Evolutionary conservation across 2,888 invertebrate species (phyloP).

Genomic region (Automeris io): DNA sequence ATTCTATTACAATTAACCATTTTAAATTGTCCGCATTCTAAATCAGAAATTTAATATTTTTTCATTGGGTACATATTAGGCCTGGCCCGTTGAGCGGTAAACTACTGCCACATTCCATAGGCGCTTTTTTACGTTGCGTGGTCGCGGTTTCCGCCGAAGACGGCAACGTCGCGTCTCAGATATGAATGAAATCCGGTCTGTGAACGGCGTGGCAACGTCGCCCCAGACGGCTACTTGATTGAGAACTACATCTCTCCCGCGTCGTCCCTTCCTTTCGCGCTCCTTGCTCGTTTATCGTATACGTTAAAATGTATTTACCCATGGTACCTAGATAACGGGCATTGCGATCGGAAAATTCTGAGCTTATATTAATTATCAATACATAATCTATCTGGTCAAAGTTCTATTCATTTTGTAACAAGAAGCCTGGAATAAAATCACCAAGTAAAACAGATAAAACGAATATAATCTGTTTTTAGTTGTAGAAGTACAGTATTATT

Average conservation of each 20-base stretch:
- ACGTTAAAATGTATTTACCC: slow-evolving; percentile 15
- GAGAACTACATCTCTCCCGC: slow-evolving; percentile 71
- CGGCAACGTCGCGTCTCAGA: slow-evolving; percentile 75
- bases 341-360: too few species aligned
- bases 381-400: too few species aligned
- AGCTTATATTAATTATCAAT: too few species aligned
- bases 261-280: slow-evolving; percentile 48
- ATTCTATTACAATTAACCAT: too few species aligned
- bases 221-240: slow-evolving; percentile 70
- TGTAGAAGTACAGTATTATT: too few species aligned
- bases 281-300: slow-evolving; percentile 25
- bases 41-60: slow-evolving; percentile 45
- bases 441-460: too few species aligned
- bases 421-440: too few species aligned
- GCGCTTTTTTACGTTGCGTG: slow-evolving; percentile 75
- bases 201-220: slow-evolving; percentile 69
- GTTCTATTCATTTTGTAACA: too few species aligned
- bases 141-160: slow-evolving; percentile 75
- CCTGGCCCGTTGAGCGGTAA: slow-evolving; percentile 69
- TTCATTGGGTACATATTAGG: slow-evolving; percentile 62
- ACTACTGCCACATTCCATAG: slow-evolving; percentile 71
- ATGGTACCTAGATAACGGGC: too few species aligned
- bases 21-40: slow-evolving; percentile 62
- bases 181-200: slow-evolving; percentile 76
- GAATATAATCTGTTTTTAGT: too few species aligned